Evolutionary conservation across 2,888 invertebrate species (phyloP).

Genomic region (Parnassius mnemosyne): DNA sequence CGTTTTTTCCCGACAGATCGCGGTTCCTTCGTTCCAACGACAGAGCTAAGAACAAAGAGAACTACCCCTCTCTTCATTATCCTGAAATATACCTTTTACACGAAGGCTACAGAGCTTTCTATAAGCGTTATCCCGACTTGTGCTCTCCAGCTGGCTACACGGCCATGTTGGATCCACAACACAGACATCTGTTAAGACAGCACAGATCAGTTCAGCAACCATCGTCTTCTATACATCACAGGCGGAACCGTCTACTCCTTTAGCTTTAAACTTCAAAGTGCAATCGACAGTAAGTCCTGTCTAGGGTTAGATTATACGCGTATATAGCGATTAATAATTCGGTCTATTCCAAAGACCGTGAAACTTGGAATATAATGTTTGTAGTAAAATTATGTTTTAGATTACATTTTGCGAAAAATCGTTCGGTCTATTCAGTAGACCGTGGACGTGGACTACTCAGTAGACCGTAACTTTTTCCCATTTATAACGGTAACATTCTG

Average conservation of each 20-base stretch:
- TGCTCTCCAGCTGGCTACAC: slow-evolving; percentile 86
- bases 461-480: not conserved
- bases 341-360: slow-evolving; percentile 26
- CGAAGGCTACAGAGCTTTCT: slow-evolving; percentile 85
- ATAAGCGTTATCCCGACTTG: slow-evolving; percentile 82
- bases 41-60: slow-evolving; percentile 87
- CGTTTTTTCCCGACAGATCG: slow-evolving; percentile 75
- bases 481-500: not conserved
- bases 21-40: slow-evolving; percentile 92
- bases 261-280: slow-evolving; percentile 30
- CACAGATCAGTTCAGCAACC: slow-evolving; percentile 75
- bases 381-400: not conserved
- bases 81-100: slow-evolving; percentile 97
- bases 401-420: not conserved
- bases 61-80: slow-evolving; percentile 92
- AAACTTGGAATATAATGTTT: not conserved
- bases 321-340: slow-evolving; percentile 26
- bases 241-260: slow-evolving; percentile 32
- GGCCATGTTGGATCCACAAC: slow-evolving; percentile 92
- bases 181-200: slow-evolving; percentile 84
- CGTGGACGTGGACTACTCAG: slow-evolving; percentile 8
- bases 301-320: not conserved
- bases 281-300: slow-evolving; percentile 16
- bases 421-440: slow-evolving; percentile 20
- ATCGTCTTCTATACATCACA: slow-evolving; percentile 26